Evolutionary conservation across 1,140 invertebrate species (phyloP).

Genomic region (Drosophila seguyi): DNA sequence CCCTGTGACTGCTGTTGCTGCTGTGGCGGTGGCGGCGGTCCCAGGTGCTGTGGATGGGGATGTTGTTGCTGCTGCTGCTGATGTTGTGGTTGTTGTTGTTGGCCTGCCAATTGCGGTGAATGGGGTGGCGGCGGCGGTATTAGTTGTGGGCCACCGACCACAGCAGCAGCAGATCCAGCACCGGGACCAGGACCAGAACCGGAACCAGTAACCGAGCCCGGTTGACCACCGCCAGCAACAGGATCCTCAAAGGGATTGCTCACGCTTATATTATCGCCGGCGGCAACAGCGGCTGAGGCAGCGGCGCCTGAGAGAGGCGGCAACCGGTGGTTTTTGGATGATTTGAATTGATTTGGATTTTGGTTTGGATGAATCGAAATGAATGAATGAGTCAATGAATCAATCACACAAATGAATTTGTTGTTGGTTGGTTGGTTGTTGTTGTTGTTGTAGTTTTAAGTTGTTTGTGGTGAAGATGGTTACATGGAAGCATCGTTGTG

Average conservation of each 20-base stretch:
- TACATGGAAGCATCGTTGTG: constrained; percentile 54
- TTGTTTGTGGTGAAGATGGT: constrained; percentile 44
- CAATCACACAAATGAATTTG: constrained; percentile 59
- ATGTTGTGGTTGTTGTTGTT: constrained; percentile 43
- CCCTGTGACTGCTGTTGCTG: constrained; percentile 43
- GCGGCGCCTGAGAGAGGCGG: constrained; percentile 28
- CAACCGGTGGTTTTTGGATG: constrained; percentile 59
- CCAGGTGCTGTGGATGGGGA: constrained; percentile 49
- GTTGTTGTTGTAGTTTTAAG: constrained; percentile 37
- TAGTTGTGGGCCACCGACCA: constrained; percentile 38
- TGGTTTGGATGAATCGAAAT: constrained; percentile 66
- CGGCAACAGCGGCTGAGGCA: constrained; percentile 53
- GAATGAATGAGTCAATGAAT: constrained; percentile 78
- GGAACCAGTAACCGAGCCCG: constrained; percentile 47
- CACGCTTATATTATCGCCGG: constrained; percentile 91
- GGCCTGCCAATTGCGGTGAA: constrained; percentile 66
- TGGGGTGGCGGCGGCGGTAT: constrained; percentile 66
- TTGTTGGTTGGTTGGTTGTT: constrained; percentile 37
- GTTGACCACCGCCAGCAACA: constrained; percentile 78
- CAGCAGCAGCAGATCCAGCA: constrained; percentile 60
- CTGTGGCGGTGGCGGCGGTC: constrained; percentile 32
- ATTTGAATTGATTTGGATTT: constrained; percentile 26
- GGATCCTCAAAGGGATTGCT: constrained; percentile 94
- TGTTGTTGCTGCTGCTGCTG: constrained; percentile 33
- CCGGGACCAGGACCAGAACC: constrained; percentile 35